These are phyloP conservation scores for Dendrolimus houi DNA, from an alignment of 2,888 invertebrate species.

Conservation along the genomic window DNA sequence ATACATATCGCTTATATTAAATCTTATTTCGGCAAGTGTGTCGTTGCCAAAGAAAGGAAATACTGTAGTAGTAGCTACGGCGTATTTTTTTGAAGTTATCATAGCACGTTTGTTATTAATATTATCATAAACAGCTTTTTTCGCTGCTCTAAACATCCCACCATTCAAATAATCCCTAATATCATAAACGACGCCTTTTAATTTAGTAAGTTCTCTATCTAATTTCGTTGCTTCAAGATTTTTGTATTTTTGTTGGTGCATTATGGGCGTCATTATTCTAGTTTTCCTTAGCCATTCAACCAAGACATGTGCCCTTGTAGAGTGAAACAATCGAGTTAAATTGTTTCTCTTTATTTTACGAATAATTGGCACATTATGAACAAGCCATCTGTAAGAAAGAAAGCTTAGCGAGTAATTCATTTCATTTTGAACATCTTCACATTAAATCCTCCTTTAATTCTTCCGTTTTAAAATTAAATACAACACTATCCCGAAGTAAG, in stretches of 20 bases:
- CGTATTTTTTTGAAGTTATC: not conserved
- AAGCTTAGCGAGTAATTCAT: too few species aligned
- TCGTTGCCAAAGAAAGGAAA: too few species aligned
- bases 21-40: too few species aligned
- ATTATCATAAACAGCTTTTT: slow-evolving; percentile 22
- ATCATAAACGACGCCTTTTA: slow-evolving; percentile 39
- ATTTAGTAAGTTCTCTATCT: slow-evolving; percentile 25
- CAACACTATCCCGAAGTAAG: too few species aligned
- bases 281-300: slow-evolving; percentile 32
- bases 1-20: too few species aligned
- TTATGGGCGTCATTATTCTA: slow-evolving; percentile 17
- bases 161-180: slow-evolving; percentile 38
- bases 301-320: slow-evolving; percentile 32
- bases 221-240: slow-evolving; percentile 21
- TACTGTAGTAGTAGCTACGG: too few species aligned
- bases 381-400: slow-evolving; percentile 43
- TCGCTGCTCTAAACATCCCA: slow-evolving; percentile 22
- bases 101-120: slow-evolving; percentile 4
- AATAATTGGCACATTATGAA: slow-evolving; percentile 29
- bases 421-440: too few species aligned
- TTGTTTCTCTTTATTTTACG: slow-evolving; percentile 18
- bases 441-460: too few species aligned
- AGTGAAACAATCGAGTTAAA: slow-evolving; percentile 28
- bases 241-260: slow-evolving; percentile 4
- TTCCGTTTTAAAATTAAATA: too few species aligned